Conservation (phyloP, 2,888 invertebrate species). For the Gryllus longicercus region DNA sequence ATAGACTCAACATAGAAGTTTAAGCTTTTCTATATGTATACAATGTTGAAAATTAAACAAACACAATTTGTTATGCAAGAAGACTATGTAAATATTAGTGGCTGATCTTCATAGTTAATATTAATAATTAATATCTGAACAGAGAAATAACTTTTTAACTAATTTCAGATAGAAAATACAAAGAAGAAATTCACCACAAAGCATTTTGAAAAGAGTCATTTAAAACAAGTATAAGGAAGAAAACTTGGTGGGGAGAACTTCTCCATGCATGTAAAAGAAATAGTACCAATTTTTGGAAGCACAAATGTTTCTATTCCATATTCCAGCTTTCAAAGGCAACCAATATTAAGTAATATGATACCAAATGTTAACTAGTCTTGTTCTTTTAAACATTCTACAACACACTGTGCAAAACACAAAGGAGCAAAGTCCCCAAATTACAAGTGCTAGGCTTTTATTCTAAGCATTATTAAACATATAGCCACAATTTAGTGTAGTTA, state of each 20-base stretch:
- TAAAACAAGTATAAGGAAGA: not conserved
- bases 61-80: too few species aligned
- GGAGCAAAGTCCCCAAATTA: not conserved
- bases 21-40: too few species aligned
- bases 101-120: too few species aligned
- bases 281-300: not conserved
- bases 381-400: not conserved
- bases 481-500: not conserved
- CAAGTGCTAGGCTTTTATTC: not conserved
- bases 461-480: not conserved
- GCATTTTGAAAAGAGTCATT: too few species aligned
- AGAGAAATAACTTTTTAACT: too few species aligned
- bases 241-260: not conserved
- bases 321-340: not conserved
- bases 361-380: not conserved
- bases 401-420: slow-evolving; percentile 8
- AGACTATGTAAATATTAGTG: too few species aligned
- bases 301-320: too few species aligned
- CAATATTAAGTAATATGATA: not conserved
- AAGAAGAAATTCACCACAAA: too few species aligned
- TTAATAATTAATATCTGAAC: too few species aligned
- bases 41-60: too few species aligned
- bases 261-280: not conserved
- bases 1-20: too few species aligned
- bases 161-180: too few species aligned